Base-by-base conservation (phyloP, 2,113 vertebrate species). In the Chrysochloris asiatica region DNA sequence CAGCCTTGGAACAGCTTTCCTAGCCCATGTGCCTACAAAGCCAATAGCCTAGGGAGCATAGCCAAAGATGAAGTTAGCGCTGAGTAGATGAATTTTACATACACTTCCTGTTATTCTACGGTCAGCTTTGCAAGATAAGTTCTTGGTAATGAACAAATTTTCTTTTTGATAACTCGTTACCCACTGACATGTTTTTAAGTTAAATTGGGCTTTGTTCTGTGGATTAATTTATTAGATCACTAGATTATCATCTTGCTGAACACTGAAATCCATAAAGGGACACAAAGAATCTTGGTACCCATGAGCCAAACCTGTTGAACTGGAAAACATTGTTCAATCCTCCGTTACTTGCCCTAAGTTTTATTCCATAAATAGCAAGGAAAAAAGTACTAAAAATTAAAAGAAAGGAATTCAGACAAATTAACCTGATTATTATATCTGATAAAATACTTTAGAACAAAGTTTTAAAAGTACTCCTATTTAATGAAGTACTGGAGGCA, bases 151-250 rank as follows among this genome's bases (percentile, higher is more conserved):
- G 19, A 83, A 71, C 67, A 56, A 50, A 65, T 72, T 80, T 86
- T 81, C 36, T 65, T 75, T 92, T n/a, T 11, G 61, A 36, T 50
- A 88, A 56, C 54, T 71, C 71, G 19, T 73, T 78, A 72, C 33
- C 33, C 56, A 81, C 16, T 67, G 47, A 52, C 22, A 90, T 71
- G n/a, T n/a, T 83, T 47, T 94, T 76, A 61, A 84, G 59, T 91
- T 19, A 79, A 91, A 41, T 43, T 82, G 61, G 33, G 9, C 75
- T 73, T 85, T 90, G 50, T 52, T 79, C 45, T 82, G 2, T 63
- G 14, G 26, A 48, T 69, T 47, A 47, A 2, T 21, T 17, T 89
- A 26, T 82, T 91, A 91, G 38, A 38, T 82, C 69, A 88, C 10
- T 56, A 80, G 33, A 52, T 90, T 86, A 65, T 41, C 45, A 52